Evolutionary conservation across 2,888 invertebrate genomes (phyloP).

Genomic region (Perdita meconis): DNA sequence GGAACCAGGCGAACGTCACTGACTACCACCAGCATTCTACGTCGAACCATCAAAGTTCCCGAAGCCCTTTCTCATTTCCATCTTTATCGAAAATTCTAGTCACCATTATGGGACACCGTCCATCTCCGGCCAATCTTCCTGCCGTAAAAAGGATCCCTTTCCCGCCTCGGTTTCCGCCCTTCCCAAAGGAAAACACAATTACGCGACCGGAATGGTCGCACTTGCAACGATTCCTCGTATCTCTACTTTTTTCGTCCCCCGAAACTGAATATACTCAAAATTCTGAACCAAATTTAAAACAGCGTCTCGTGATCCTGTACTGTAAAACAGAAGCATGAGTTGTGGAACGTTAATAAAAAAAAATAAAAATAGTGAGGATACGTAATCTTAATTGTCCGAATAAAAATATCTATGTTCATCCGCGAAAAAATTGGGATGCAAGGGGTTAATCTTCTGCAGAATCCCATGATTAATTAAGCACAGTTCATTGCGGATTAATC

Average conservation of each 20-base stretch:
- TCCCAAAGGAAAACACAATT: conserved; percentile 10
- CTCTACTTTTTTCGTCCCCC: background rate
- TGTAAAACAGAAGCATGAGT: too few species aligned
- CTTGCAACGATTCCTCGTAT: background rate
- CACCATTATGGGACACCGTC: conserved; percentile 19
- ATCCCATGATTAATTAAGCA: too few species aligned
- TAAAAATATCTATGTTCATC: too few species aligned
- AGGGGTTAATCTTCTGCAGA: too few species aligned
- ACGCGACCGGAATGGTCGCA: background rate
- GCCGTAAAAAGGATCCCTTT: background rate
- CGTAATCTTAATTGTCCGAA: too few species aligned
- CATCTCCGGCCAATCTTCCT: conserved; percentile 30
- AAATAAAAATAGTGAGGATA: too few species aligned
- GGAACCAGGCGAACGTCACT: background rate
- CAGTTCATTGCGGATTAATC: too few species aligned
- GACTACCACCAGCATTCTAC: background rate
- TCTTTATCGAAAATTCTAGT: conserved; percentile 34
- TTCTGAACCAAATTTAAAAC: too few species aligned
- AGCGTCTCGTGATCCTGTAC: too few species aligned
- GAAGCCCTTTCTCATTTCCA: conserved; percentile 24
- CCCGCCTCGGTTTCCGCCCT: background rate
- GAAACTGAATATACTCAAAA: background rate
- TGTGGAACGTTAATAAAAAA: too few species aligned
- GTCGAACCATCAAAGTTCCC: conserved; percentile 13
- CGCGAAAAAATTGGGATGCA: too few species aligned